Evolutionary conservation across 2,888 invertebrate genomes (phyloP), one percentile per base, ranked within the genome.

Genomic region (Callyntrura guangdongensis): DNA sequence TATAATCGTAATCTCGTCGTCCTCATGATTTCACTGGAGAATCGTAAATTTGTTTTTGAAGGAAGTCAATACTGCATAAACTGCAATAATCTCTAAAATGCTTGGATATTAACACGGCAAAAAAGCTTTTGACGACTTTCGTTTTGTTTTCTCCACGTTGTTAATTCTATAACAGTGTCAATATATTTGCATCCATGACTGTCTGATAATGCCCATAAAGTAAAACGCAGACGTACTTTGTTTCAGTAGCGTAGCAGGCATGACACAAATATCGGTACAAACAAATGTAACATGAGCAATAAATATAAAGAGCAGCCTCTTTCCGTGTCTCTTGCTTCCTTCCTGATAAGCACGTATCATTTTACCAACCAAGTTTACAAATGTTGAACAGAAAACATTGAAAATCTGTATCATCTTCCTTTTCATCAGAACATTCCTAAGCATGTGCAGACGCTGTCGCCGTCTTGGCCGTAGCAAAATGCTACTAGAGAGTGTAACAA

Each of bases 41-140:
- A 79, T 69, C 67, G 86, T 87, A 87, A 87, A 86, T 79, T 81
- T 87, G 86, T 87, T 74, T n/a, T 49, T 22, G 74, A 74, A 49
- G 49, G 49, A 74, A 74, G 74, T 49, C 49, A 22, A 49, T 72
- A 74, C 47, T 49, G 74, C 74, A 74, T 22, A 49, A 45, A 74
- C 47, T 49, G 74, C 74, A 74, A 53, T 74, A 74, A 74, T 74
- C 53, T 22, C 14, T 12, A 2, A 20, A 20, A 47, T 69, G 5
- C 74, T 36, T 3, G 36, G 36, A 2, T 36, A 36, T 2, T 2
- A 74, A 49, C 3, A n/a, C 20, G 49, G 17, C 25, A 53, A 74
- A 64, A 20, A 64, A 22, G 14, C 20, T 49, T 49, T 22, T 47
- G 74, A 12, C 17, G 49, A 74, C 74, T 49, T 49, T 74, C 49